A percentile compares a stretch with the other conserved stretches of the same genome.
These are phyloP conservation scores for Drosophila santomea DNA, from an alignment of 1,140 invertebrate species.

Conservation along the genomic window DNA sequence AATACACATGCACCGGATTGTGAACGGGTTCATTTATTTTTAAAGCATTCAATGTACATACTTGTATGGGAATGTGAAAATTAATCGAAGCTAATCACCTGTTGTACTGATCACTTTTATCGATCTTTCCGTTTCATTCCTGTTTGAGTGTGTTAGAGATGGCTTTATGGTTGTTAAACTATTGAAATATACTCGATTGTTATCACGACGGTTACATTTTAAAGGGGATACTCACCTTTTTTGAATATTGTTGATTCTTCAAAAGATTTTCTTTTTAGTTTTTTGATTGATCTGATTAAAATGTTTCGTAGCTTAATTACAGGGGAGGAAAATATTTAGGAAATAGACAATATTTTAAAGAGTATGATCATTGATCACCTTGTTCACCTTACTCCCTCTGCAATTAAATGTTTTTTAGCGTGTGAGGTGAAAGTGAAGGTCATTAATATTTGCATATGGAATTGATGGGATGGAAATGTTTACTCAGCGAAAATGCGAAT, in stretches of 20 bases:
- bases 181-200: background rate
- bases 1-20: conserved; percentile 16
- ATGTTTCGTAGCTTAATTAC: background rate
- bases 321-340: too few species aligned
- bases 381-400: conserved; percentile 20
- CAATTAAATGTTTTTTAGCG: conserved; percentile 33
- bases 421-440: conserved; percentile 80
- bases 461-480: conserved; percentile 64
- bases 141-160: background rate
- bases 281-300: background rate
- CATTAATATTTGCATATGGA: conserved; percentile 80
- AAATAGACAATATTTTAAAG: too few species aligned
- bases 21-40: conserved; percentile 43
- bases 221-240: background rate
- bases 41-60: conserved; percentile 16
- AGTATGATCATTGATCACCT: background rate
- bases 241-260: background rate
- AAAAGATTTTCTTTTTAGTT: too few species aligned
- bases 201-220: background rate
- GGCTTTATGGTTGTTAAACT: conserved; percentile 11
- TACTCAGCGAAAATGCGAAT: conserved; percentile 62
- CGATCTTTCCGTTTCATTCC: background rate
- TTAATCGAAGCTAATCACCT: conserved; percentile 35
- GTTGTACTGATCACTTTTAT: conserved; percentile 28
- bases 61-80: conserved; percentile 23